Base-by-base conservation (phyloP, 2,113 vertebrate species). In the Cebus imitator region DNA sequence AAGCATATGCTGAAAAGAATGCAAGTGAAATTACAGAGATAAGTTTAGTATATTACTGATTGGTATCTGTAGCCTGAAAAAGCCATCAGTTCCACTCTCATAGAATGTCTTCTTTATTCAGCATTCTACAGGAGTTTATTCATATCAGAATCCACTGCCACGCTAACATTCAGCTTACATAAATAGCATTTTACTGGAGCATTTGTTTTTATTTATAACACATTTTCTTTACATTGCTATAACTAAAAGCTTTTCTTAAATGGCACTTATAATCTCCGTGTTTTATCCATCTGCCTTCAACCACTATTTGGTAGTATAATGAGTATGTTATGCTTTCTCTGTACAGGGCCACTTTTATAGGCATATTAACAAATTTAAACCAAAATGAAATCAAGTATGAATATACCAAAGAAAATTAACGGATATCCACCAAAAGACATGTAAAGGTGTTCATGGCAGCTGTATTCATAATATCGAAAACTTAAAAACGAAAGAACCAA, bases 1-100 rank as follows among this genome's bases (percentile, higher is more conserved):
- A 88, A 93, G 83, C 75, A 86, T 50, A 75, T 90, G 81, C 45
- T 27, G 4, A 94, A 92, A 96, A 95, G 72, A 95, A 97, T 92
- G 72, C 35, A 95, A 90, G 76, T 88, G 45, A 95, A 91, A 83
- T 76, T 40, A 57, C 3, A 76, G 40, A 78, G 20, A 72, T 91
- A 89, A 91, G 52, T 76, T 97, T 87, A 94, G 52, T 37, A 6
- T 90, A 79, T 86, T 83, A 78, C 27, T 61, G 61, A 75, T 61
- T 82, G 50, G 43, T 68, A 83, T 57, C 37, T 55, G 45, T 80
- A 82, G 20, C 68, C 88, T 64, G 25, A 85, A 89, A 89, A 76
- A 90, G 48, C 81, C 45, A 80, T 55, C 37, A 45, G 45, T n/a
- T 81, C 72, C 68, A 50, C 14, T 55, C 27, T 88, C 35, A 86